Evolutionary conservation across 2,888 invertebrate species (phyloP).

Genomic region (Tridacna crocea): DNA sequence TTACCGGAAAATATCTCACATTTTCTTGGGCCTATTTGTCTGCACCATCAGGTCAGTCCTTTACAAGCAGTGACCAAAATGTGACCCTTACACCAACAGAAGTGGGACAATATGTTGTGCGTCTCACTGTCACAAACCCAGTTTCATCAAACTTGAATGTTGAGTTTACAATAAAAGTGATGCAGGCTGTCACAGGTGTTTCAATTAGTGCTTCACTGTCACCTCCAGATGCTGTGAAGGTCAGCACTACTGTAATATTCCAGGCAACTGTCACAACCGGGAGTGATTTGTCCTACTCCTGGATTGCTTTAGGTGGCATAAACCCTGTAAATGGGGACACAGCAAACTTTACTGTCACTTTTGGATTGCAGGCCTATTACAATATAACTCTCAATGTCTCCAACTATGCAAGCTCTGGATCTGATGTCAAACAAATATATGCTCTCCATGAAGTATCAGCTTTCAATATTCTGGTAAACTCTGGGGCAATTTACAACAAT

Average conservation of each 20-base stretch:
- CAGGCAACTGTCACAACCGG: conserved; percentile 51
- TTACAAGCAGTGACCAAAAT: conserved; percentile 13
- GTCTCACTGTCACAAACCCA: conserved; percentile 32
- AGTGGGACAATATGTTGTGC: conserved; percentile 47
- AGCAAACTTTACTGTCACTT: conserved; percentile 39
- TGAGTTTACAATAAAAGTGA: conserved; percentile 46
- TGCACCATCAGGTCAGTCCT: conserved; percentile 45
- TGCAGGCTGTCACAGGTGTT: conserved; percentile 46
- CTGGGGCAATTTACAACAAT: conserved; percentile 20
- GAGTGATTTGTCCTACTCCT: conserved; percentile 48
- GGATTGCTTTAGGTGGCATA: conserved; percentile 48
- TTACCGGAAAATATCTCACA: conserved; percentile 33
- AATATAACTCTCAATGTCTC: conserved; percentile 55
- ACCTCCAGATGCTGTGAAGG: conserved; percentile 52
- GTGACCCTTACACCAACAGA: conserved; percentile 46
- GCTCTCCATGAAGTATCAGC: conserved; percentile 48
- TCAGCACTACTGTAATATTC: conserved; percentile 42
- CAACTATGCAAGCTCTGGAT: conserved; percentile 62
- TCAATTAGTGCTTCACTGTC: conserved; percentile 22
- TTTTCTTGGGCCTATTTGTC: conserved; percentile 54
- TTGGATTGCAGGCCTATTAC: conserved; percentile 60
- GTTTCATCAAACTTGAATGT: conserved; percentile 30
- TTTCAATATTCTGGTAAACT: conserved; percentile 33
- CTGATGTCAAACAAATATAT: conserved; percentile 41
- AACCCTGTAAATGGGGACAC: conserved; percentile 10